These are phyloP conservation scores for Onychorhynchus coronatus DNA, from an alignment of 2,113 vertebrate species.

Conservation along the genomic window DNA sequence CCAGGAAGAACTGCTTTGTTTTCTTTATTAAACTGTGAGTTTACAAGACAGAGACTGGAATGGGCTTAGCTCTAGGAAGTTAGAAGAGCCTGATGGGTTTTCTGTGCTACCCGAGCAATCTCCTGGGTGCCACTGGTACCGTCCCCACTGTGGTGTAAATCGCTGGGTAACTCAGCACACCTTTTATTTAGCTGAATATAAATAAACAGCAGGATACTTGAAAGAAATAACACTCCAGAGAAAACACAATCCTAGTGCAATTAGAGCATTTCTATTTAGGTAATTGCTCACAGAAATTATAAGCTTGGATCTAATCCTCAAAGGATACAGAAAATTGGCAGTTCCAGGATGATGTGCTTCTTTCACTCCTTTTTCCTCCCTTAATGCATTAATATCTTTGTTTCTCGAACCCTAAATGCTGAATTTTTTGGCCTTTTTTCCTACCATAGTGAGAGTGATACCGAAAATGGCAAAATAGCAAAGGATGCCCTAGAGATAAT, in stretches of 20 bases:
- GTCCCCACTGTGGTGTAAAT: conserved; percentile 23
- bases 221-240: conserved; percentile 67
- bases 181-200: conserved; percentile 66
- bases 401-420: not conserved
- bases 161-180: conserved; percentile 32
- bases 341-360: conserved; percentile 8
- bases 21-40: conserved; percentile 44
- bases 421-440: not conserved
- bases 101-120: not conserved
- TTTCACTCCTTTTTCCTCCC: not conserved
- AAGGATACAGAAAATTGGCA: conserved; percentile 56
- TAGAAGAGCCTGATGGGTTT: conserved; percentile 33
- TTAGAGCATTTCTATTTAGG: conserved; percentile 71
- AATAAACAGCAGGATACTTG: conserved; percentile 67
- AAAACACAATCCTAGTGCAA: conserved; percentile 67
- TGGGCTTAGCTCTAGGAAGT: conserved; percentile 25
- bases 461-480: conserved; percentile 6
- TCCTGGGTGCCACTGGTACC: not conserved
- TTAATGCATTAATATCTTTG: not conserved
- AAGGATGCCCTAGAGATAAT: conserved; percentile 26
- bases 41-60: conserved; percentile 1
- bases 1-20: conserved; percentile 36
- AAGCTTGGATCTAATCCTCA: conserved; percentile 63
- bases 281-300: conserved; percentile 71
- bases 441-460: not conserved